These are phyloP conservation scores for Lerema accius DNA, from an alignment of 1,140 invertebrate genomes.

Conservation along the genomic window DNA sequence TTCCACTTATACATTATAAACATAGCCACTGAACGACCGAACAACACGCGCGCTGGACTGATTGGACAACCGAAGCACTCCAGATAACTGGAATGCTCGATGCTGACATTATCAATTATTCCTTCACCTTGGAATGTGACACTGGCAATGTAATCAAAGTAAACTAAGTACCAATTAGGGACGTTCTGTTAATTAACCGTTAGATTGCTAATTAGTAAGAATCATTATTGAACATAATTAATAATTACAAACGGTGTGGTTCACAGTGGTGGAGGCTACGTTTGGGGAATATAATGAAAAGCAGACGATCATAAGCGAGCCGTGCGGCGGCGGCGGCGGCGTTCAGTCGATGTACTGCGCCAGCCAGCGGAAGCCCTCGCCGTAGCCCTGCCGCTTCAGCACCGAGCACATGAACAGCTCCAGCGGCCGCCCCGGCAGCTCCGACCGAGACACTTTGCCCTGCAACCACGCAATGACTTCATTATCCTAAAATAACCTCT, in stretches of 20 bases:
- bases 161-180: conserved; percentile 19
- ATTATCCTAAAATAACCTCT: no score
- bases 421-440: conserved; percentile 96
- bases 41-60: neutral
- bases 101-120: no score
- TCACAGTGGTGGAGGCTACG: conserved; percentile 42
- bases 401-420: conserved; percentile 99
- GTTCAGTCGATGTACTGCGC: conserved; percentile 98
- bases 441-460: conserved; percentile 94
- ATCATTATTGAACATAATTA: neutral
- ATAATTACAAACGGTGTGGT: neutral
- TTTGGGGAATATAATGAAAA: conserved; percentile 40
- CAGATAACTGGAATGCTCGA: conserved; percentile 3
- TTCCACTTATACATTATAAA: conserved; percentile 41
- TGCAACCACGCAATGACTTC: no score
- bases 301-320: conserved; percentile 44
- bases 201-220: neutral
- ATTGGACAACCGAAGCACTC: neutral
- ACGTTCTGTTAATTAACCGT: neutral
- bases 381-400: conserved; percentile 99
- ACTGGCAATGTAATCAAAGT: conserved; percentile 19
- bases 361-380: conserved; percentile 99
- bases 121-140: neutral
- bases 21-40: conserved; percentile 34
- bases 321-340: conserved; percentile 28